These are phyloP conservation scores for Myanophis thanlyinensis DNA, from an alignment of 2,113 vertebrate genomes.

Conservation along the genomic window DNA sequence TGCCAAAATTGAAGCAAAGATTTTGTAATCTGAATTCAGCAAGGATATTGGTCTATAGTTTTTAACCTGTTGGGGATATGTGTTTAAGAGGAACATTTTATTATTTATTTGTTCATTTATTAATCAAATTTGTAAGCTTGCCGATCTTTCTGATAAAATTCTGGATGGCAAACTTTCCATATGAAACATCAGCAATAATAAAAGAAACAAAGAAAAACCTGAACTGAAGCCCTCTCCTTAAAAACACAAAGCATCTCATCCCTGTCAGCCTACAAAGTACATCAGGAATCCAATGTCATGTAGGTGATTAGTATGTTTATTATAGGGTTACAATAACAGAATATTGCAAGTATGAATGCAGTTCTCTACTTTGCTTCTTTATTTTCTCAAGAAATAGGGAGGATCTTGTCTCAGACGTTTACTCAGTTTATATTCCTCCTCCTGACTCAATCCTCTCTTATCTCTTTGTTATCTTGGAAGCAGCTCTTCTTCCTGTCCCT, in stretches of 20 bases:
- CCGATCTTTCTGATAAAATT: not conserved
- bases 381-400: not conserved
- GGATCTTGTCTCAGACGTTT: not conserved
- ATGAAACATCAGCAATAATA: not conserved
- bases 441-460: not conserved
- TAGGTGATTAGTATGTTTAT: not conserved
- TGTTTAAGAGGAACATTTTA: not conserved
- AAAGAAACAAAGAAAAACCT: not conserved
- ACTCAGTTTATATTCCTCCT: not conserved
- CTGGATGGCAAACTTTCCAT: not conserved
- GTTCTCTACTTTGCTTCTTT: not conserved
- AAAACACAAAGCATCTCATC: not conserved
- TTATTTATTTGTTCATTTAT: not conserved
- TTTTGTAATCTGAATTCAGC: too few species aligned
- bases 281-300: not conserved
- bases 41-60: too few species aligned
- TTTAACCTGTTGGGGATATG: too few species aligned
- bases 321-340: not conserved
- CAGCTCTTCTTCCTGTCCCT: not conserved
- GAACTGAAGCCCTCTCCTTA: not conserved
- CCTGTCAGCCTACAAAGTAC: not conserved
- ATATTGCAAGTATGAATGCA: not conserved
- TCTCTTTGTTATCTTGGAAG: not conserved
- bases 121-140: not conserved
- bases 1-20: too few species aligned